Base-by-base conservation (phyloP, 1,140 invertebrate species). In the Apocrypta bakeri region DNA sequence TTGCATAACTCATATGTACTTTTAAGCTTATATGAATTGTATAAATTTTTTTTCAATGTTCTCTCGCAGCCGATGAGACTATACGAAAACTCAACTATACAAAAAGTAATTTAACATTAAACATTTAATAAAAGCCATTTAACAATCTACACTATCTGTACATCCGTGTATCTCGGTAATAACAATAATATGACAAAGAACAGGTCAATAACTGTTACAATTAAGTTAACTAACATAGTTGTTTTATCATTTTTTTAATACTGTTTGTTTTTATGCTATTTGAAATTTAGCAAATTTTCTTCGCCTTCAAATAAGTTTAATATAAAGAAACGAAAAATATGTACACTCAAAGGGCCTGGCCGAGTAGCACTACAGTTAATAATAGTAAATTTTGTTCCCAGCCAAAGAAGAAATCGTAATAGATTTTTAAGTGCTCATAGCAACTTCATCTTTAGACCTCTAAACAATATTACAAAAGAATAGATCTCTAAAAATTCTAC, bases 371-470 rank as follows among this genome's bases (percentile, higher is more conserved):
- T 40, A 40, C 61, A 77, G 75, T 40, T 64, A 66, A 77, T 77
- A n/a, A 77, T 66, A 64, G 25, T 25, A 66, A 12, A 56, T 25
- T 66, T 25, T 24, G 9, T 1, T n/a, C n/a, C 31, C 31, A 77
- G 12, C 24, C 33, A 40, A 77, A 8, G 24, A 64, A 40, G 21
- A 1, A 21, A 0, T 56, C 48, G 21, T 56, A 56, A 56, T 56
- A 77, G 37, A 77, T 64, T 68, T 79, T 81, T 61, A 80, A 81
- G 73, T 81, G 71, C 79, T 81, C 25, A 66, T 40, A 74, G 69
- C 56, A 81, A 81, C n/a, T n/a, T 72, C 56, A 11, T 68, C n/a
- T 14, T 29, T 63, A 31, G 25, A 56, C 48, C 21, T 6, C 17
- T 56, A 63, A 63, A 33, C 14, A 64, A 64, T 56, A 64, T 24